phyloP scores from a whole-genome alignment of 53 echinoderm and acorn worm genomes.

The Henricia sp. region DNA sequence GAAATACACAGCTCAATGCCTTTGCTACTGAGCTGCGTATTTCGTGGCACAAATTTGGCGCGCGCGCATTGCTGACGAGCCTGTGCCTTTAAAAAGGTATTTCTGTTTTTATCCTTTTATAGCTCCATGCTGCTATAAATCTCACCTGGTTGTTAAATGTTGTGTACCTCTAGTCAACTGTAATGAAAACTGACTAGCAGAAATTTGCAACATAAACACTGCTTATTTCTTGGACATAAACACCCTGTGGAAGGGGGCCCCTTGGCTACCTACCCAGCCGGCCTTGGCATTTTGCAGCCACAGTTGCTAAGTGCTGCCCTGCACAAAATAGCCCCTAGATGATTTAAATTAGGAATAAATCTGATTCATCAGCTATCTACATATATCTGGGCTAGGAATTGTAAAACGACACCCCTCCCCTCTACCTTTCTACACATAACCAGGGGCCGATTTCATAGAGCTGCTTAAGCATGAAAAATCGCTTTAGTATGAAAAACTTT shows the following conservation, averaged over 20 bases:
- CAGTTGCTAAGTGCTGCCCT: slow-evolving; percentile 1
- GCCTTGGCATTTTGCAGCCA: slow-evolving; percentile 39
- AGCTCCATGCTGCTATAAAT: background rate
- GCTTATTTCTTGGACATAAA: background rate
- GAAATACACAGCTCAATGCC: too few relatives aligned
- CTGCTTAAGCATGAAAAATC: too few relatives aligned
- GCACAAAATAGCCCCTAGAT: background rate
- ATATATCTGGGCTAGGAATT: slow-evolving; percentile 34
- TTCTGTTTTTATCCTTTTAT: background rate
- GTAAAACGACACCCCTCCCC: background rate
- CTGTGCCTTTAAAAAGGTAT: background rate
- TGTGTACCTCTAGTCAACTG: background rate
- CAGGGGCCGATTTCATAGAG: too few relatives aligned
- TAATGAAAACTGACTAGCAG: background rate
- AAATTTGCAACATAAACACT: slow-evolving; percentile 17
- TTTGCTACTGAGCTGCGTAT: too few relatives aligned
- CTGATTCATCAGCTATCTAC: slow-evolving; percentile 7
- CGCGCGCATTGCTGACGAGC: too few relatives aligned
- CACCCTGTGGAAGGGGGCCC: background rate
- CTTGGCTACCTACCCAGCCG: too few relatives aligned
- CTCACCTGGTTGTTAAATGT: background rate
- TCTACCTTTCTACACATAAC: background rate
- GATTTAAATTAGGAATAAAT: slow-evolving; percentile 36
- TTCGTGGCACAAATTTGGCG: too few relatives aligned
- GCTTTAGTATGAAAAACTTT: too few relatives aligned